These are phyloP conservation scores for Sinopyrophorus schimmeli DNA, from an alignment of 2,888 invertebrate species.

Conservation along the genomic window DNA sequence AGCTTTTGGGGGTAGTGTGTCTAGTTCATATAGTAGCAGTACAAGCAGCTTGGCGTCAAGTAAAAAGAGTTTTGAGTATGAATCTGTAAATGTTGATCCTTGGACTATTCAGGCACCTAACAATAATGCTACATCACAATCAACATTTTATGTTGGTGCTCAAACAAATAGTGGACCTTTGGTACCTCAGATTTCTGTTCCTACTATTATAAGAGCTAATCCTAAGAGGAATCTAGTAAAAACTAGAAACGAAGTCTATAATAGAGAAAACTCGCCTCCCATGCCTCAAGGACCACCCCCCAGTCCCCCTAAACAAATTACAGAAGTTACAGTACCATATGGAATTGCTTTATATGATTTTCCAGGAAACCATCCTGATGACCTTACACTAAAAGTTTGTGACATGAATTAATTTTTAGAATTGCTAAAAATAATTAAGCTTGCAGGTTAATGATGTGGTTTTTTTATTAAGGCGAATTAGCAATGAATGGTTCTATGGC, in stretches of 20 bases:
- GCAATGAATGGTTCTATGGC: constrained; percentile 82
- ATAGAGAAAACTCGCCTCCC: constrained; percentile 65
- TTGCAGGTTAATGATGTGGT: constrained; percentile 74
- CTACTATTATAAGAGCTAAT: constrained; percentile 76
- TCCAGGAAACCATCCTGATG: constrained; percentile 72
- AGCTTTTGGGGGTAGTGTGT: constrained; percentile 51
- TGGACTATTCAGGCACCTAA: constrained; percentile 13
- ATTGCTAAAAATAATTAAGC: constrained; percentile 12
- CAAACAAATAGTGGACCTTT: background rate
- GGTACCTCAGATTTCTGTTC: constrained; percentile 46
- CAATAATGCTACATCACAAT: constrained; percentile 17
- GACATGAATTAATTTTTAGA: background rate
- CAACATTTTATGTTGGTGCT: constrained; percentile 19
- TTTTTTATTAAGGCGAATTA: constrained; percentile 68
- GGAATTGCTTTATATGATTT: constrained; percentile 82
- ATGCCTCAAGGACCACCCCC: constrained; percentile 82
- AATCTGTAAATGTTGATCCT: constrained; percentile 57
- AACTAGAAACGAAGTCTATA: constrained; percentile 47
- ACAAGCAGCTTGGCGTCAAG: constrained; percentile 65
- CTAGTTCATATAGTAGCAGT: constrained; percentile 53
- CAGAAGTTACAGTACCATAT: constrained; percentile 61
- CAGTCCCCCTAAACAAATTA: constrained; percentile 64
- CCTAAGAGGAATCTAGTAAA: constrained; percentile 45
- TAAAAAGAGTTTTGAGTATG: constrained; percentile 80
- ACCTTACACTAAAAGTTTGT: constrained; percentile 79